phyloP scores from a whole-genome alignment of 2,888 invertebrate species.

The Drepanosiphum platanoidis region DNA sequence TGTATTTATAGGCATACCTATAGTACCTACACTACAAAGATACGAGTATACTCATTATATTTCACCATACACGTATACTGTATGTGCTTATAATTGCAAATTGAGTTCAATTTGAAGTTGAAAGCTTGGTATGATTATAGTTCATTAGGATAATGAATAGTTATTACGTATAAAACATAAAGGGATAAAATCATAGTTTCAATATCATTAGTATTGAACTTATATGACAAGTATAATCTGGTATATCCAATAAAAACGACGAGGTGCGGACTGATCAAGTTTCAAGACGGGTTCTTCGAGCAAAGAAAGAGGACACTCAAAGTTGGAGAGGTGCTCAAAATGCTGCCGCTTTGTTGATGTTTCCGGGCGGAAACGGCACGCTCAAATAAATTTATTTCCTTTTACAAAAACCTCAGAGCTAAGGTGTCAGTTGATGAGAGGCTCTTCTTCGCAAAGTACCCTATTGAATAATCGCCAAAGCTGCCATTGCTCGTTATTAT shows the following conservation, averaged over 20 bases:
- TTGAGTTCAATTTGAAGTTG: background rate
- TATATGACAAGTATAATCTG: conserved; percentile 32
- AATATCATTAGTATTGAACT: conserved; percentile 4
- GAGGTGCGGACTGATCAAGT: conserved; percentile 49
- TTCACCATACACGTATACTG: background rate
- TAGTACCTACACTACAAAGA: no score
- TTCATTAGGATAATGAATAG: background rate
- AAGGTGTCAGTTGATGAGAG: conserved; percentile 62
- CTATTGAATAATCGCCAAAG: conserved; percentile 59
- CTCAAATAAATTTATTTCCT: conserved; percentile 62
- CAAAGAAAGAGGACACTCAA: conserved; percentile 61
- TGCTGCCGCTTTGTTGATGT: conserved; percentile 60
- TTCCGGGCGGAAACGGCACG: conserved; percentile 57
- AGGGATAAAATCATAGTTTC: background rate
- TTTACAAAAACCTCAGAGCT: conserved; percentile 57
- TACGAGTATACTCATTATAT: no score
- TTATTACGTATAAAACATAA: background rate
- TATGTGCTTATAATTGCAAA: background rate
- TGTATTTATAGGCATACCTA: no score
- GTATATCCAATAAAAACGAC: conserved; percentile 47
- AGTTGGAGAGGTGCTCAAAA: conserved; percentile 60
- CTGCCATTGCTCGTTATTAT: conserved; percentile 52
- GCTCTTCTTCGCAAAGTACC: conserved; percentile 59
- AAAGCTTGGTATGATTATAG: background rate
- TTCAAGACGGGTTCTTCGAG: conserved; percentile 56